Evolutionary conservation across 2,888 invertebrate genomes (phyloP), one percentile per base, ranked within the genome.

Genomic region (Meiosimyza platycephala): DNA sequence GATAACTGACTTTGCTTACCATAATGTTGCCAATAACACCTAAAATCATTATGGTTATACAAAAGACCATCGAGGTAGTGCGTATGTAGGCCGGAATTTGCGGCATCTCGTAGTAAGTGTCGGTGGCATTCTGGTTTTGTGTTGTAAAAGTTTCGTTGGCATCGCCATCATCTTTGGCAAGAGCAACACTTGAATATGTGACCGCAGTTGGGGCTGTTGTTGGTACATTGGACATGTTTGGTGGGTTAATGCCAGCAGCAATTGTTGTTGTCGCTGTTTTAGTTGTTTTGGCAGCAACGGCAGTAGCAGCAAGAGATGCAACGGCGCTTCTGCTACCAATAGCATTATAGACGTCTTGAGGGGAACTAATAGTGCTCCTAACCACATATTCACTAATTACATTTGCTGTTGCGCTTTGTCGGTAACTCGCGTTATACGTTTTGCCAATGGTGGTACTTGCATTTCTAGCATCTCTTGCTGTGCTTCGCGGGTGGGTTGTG

Each of bases 11-110:
- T 59, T 22, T 13, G 13, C 60, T 85, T 73, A 87, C 97, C 92
- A 97, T 94, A 76, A 96, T 90, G 85, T 98, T 98, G 28, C 97
- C 97, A 78, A 96, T 91, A 76, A 96, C 94, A 52, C 97, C 97
- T 79, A 97, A 89, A 82, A 95, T 91, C 92, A 97, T 94, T 80
- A 97, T 95, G 78, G 93, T 89, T 82, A 94, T 93, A 87, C 96
- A 97, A 81, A 96, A 92, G 33, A 94, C 90, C 91, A 96, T 96
- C 12, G 96, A 96, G 2, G 94, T 94, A 70, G 93, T 93, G 79
- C 95, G 91, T 86, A 97, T 94, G 89, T 97, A 96, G 83, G 92
- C 90, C 78, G 96, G 96, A 82, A 96, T 91, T 81, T 91, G 90
- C 75, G 90, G 90, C 77, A 86, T 77, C 70, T 79, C 79, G 71